Conservation (phyloP, 2,888 invertebrate species). For the Tryphoninae sp. region DNA sequence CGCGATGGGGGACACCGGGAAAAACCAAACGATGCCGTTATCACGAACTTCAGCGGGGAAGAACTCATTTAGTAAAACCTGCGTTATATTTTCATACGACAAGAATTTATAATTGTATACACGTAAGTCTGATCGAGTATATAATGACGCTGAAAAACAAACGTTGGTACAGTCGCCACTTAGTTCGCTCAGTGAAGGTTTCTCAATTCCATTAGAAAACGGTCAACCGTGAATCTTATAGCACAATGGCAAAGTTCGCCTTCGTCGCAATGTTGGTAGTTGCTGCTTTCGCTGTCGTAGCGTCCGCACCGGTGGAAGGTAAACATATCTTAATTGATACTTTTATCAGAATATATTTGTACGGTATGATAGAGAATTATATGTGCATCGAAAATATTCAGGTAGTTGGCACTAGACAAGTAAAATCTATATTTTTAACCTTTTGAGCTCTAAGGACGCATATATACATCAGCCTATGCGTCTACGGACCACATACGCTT, state of each 20-base stretch:
- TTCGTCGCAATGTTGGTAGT: constrained; percentile 56
- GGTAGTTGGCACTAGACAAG: no score
- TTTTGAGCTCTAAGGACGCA: no score
- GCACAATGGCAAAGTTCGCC: constrained; percentile 59
- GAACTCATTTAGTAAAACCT: background rate
- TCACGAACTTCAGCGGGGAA: constrained; percentile 13
- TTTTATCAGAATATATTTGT: background rate
- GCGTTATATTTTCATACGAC: background rate
- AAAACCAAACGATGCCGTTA: constrained; percentile 23
- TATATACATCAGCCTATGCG: no score
- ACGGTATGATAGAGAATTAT: no score
- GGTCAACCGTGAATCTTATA: background rate
- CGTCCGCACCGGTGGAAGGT: constrained; percentile 58
- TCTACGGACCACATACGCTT: no score
- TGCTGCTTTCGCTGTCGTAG: constrained; percentile 44
- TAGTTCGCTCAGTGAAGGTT: background rate
- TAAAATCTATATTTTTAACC: no score
- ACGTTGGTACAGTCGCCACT: constrained; percentile 4
- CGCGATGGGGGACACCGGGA: background rate
- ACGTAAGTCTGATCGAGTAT: constrained; percentile 6
- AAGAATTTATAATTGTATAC: background rate
- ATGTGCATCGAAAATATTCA: no score
- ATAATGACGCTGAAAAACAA: constrained; percentile 9
- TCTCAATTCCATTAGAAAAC: background rate
- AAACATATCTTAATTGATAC: background rate